Conservation (phyloP, 2,888 invertebrate species). For the Rhimphoctona megacephalus region DNA sequence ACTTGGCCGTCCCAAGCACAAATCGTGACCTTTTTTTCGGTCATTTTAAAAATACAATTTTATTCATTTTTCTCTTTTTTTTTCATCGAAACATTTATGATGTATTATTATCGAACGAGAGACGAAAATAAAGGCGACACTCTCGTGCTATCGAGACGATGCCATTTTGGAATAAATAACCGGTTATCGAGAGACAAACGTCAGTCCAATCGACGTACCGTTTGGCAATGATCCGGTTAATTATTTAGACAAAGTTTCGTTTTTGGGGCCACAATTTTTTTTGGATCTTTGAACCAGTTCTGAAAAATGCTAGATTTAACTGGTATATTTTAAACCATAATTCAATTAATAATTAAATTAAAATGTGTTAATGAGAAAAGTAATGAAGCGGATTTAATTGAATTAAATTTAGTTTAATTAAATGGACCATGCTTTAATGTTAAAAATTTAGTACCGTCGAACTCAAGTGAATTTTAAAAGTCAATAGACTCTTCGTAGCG, state of each 20-base stretch:
- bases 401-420: neutral
- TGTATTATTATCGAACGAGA: neutral
- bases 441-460: neutral
- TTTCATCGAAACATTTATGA: neutral
- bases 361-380: neutral
- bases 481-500: slow-evolving; percentile 11
- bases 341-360: too few relatives aligned
- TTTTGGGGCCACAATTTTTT: neutral
- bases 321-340: too few relatives aligned
- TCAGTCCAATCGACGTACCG: slow-evolving; percentile 33
- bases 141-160: neutral
- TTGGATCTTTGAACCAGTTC: neutral
- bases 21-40: slow-evolving; percentile 4
- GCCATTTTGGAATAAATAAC: slow-evolving; percentile 18
- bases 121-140: slow-evolving; percentile 35
- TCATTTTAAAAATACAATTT: slow-evolving; percentile 8
- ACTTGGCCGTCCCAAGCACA: slow-evolving; percentile 41
- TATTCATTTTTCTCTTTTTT: neutral
- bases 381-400: neutral
- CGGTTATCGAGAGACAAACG: slow-evolving; percentile 46
- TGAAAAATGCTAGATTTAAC: neutral
- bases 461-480: neutral
- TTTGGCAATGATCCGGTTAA: slow-evolving; percentile 4
- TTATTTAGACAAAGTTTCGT: neutral
- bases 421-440: neutral